Conservation (phyloP, 2,797 vertebrate species). For the Chromis chromis region DNA sequence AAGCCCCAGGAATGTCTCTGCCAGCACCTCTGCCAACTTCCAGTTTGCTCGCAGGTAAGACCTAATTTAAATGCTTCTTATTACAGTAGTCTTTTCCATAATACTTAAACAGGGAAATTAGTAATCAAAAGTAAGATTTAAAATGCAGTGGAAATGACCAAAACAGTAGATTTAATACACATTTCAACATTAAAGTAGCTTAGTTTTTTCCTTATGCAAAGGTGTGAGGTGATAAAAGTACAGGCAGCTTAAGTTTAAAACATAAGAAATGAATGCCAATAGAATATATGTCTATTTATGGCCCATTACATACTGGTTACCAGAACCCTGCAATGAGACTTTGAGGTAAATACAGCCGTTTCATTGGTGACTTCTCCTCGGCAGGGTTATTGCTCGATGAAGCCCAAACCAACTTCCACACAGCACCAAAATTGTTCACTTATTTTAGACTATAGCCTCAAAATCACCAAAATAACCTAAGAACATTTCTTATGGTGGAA, state of each 20-base stretch:
- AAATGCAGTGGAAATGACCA: not conserved
- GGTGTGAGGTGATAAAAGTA: not conserved
- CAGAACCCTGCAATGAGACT: not conserved
- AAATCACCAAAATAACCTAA: not conserved
- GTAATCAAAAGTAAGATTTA: not conserved
- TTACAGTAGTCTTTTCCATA: not conserved
- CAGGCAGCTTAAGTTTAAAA: not conserved
- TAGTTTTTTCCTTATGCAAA: not conserved
- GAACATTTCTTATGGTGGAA: not conserved
- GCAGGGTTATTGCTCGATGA: not conserved
- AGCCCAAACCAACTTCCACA: not conserved
- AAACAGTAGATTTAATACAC: not conserved
- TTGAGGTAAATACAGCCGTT: not conserved
- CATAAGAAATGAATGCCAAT: not conserved
- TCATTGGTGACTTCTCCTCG: not conserved
- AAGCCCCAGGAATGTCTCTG: constrained; percentile 91
- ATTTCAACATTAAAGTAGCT: not conserved
- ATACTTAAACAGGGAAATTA: not conserved
- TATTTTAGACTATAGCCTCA: not conserved
- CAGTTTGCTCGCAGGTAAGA: constrained; percentile 93
- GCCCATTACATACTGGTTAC: not conserved
- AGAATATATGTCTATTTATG: not conserved
- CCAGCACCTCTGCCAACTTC: constrained; percentile 88
- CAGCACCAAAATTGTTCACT: not conserved
- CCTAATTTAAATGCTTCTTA: constrained; percentile 15